Evolutionary conservation across 2,888 invertebrate species (phyloP), one percentile per base, ranked within the genome.

Genomic region (Neoitamus cyanurus): DNA sequence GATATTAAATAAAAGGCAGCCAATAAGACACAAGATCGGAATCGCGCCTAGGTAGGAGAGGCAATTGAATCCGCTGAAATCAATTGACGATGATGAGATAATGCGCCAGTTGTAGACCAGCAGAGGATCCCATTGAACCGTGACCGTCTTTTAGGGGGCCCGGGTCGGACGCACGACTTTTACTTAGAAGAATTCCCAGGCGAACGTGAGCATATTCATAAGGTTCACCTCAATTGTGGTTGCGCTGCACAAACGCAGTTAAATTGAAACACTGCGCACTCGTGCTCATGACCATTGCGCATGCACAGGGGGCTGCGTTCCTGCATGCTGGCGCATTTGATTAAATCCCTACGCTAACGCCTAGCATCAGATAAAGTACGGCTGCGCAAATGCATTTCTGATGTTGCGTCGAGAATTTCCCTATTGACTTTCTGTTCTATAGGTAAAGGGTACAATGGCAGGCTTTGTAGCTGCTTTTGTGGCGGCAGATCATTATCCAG

Each of bases 51-150:
- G 73, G 73, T 73, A 73, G 31, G 25, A 58, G 58, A 73, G 20
- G 31, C 73, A 31, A 34, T 34, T 73, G 73, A 30, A 30, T 34
- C 20, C 73, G 36, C 36, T 73, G 34, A 73, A 73, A 73, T 73
- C 73, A 73, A 73, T 73, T 73, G 73, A 73, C 37, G 73, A 73
- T 73, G 73, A 73, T 73, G 73, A 73, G 73, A 73, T 73, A 34
- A 73, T 73, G 73, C 73, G 20, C 36, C n/a, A 36, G 73, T 73
- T 73, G 73, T 73, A 73, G 36, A 73, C 73, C 73, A 73, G 37
- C 20, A 73, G 36, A 73, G 20, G 36, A 73, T 31, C 36, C 73
- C 36, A 73, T 73, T 73, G 73, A 73, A 73, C 11, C 31, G 20
- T 6, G 25, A 15, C 36, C 36, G 0, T 34, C 73, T 73, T 73